Conservation (phyloP, 2,888 invertebrate species). For the Drosophila peninsularis region DNA sequence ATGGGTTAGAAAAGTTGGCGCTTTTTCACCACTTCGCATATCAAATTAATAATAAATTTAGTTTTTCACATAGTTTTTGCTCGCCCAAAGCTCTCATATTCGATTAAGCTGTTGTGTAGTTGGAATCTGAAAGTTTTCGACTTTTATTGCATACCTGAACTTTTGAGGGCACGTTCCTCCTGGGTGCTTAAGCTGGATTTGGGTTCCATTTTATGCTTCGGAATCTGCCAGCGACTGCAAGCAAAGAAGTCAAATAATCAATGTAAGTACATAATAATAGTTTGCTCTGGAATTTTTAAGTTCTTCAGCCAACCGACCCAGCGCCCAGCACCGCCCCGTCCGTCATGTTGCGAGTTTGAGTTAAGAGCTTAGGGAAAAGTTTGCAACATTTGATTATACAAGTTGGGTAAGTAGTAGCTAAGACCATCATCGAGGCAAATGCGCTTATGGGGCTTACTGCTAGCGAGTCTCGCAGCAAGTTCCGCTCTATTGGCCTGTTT, state of each 20-base stretch:
- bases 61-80: background rate
- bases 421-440: slow-evolving; percentile 24
- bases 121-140: slow-evolving; percentile 29
- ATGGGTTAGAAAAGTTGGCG: background rate
- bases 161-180: slow-evolving; percentile 82
- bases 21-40: background rate
- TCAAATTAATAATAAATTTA: background rate
- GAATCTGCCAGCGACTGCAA: slow-evolving; percentile 51
- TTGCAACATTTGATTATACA: slow-evolving; percentile 60
- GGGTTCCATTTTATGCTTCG: slow-evolving; percentile 60
- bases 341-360: slow-evolving; percentile 23
- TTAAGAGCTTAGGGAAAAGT: slow-evolving; percentile 56
- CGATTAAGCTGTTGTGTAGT: slow-evolving; percentile 5
- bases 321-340: background rate
- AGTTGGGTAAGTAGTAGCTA: slow-evolving; percentile 8
- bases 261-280: slow-evolving; percentile 74
- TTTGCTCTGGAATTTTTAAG: slow-evolving; percentile 58
- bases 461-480: no score
- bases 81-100: background rate
- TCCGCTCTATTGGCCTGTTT: background rate
- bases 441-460: slow-evolving; percentile 7
- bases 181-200: slow-evolving; percentile 81
- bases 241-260: slow-evolving; percentile 69
- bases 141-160: slow-evolving; percentile 79
- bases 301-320: slow-evolving; percentile 14